Conservation (phyloP, 2,113 vertebrate species). For the Jacana jacana region DNA sequence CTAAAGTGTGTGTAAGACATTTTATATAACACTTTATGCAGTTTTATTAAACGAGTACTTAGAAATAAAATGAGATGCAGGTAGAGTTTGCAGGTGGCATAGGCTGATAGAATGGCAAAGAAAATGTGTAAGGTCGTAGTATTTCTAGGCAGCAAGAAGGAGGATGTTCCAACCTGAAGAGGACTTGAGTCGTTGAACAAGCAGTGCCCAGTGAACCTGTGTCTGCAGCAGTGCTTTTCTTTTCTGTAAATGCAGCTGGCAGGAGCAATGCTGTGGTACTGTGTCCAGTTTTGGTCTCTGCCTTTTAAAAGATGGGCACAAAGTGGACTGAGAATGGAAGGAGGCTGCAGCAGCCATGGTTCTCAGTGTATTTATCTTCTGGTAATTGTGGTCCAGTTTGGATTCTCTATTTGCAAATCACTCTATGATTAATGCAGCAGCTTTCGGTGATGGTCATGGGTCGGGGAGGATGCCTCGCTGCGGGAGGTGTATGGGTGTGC, state of each 20-base stretch:
- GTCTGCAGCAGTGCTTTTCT: no score
- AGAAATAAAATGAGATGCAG: not conserved
- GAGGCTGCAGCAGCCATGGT: not conserved
- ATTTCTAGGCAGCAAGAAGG: not conserved
- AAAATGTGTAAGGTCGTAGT: not conserved
- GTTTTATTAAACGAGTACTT: not conserved
- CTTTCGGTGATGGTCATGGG: rapidly evolving
- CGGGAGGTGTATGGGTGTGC: not conserved
- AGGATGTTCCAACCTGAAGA: not conserved
- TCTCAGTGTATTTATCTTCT: not conserved
- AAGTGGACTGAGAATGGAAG: not conserved
- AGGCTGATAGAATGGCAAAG: not conserved
- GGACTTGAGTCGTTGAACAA: not conserved
- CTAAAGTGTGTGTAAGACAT: not conserved
- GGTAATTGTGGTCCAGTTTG: not conserved
- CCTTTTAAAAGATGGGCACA: not conserved
- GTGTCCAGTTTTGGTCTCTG: not conserved
- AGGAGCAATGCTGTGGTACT: not conserved
- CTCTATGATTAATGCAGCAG: not conserved
- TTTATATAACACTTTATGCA: not conserved
- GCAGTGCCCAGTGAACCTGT: not conserved
- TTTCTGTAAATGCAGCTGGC: not conserved
- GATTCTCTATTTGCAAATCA: not conserved
- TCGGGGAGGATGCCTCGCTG: not conserved
- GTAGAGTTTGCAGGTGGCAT: not conserved